phyloP scores from a whole-genome alignment of 1,140 invertebrate genomes.

The Chironomus striatipennis region DNA sequence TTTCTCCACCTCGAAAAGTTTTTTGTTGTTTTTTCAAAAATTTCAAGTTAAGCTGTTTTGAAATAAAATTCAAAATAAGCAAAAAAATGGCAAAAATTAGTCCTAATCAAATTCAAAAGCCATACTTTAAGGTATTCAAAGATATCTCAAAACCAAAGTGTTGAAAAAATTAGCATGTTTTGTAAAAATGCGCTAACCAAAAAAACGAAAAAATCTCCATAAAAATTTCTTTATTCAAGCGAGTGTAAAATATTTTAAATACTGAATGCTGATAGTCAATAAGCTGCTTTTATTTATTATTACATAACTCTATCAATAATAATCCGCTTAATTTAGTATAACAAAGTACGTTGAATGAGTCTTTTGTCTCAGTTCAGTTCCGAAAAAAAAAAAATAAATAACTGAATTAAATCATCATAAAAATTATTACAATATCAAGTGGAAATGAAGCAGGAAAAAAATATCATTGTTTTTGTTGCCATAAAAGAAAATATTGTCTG shows the following conservation, averaged over 20 bases:
- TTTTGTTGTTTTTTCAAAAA: no score
- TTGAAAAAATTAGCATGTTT: not conserved
- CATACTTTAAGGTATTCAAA: not conserved
- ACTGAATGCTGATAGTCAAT: not conserved
- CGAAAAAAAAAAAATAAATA: not conserved
- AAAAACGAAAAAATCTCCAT: not conserved
- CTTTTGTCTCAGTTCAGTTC: not conserved
- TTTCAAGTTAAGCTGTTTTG: no score
- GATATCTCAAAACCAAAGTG: not conserved
- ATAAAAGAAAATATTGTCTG: not conserved
- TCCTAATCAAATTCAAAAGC: not conserved
- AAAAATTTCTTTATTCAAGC: not conserved
- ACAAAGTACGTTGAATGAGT: not conserved
- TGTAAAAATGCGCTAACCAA: not conserved
- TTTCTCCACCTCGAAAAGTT: no score
- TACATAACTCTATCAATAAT: not conserved
- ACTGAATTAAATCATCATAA: not conserved
- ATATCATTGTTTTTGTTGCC: not conserved
- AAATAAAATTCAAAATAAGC: no score
- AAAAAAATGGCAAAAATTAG: no score
- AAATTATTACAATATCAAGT: not conserved
- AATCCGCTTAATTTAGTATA: slow-evolving; percentile 13
- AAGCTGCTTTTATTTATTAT: slow-evolving; percentile 11
- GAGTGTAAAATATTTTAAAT: not conserved
- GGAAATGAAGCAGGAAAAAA: not conserved